Percentiles rank a stretch among this genome's conserved stretches.
Conservation (phyloP, 2,888 invertebrate genomes). For the Sarcophaga subvicina region DNA sequence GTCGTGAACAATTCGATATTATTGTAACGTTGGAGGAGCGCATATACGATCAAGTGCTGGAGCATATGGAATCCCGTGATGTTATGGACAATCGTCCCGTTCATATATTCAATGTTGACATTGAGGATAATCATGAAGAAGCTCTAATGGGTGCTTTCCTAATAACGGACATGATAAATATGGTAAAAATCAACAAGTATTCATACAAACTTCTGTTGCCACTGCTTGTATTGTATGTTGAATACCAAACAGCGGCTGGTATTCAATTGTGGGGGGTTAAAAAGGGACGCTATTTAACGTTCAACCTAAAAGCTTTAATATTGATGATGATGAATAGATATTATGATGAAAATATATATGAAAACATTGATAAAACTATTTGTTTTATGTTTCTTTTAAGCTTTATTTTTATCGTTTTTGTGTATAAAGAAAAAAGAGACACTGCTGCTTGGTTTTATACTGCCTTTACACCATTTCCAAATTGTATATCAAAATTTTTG, state of each 20-base stretch:
- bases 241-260: conserved; percentile 22
- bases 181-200: conserved; percentile 83
- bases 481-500: background rate
- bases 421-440: background rate
- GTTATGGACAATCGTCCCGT: conserved; percentile 93
- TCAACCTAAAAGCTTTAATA: background rate
- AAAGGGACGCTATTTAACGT: background rate
- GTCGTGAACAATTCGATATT: conserved; percentile 95
- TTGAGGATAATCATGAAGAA: conserved; percentile 99
- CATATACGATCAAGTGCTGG: conserved; percentile 98
- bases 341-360: conserved; percentile 61
- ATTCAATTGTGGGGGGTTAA: conserved; percentile 10
- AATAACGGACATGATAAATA: conserved; percentile 96
- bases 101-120: conserved; percentile 98
- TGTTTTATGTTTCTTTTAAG: conserved; percentile 65
- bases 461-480: background rate
- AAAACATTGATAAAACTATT: conserved; percentile 64
- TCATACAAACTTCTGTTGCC: conserved; percentile 50
- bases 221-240: conserved; percentile 45
- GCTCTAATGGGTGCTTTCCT: conserved; percentile 99
- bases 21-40: conserved; percentile 98
- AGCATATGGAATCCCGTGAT: conserved; percentile 93
- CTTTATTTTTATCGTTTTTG: background rate
- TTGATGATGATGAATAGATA: conserved; percentile 51
- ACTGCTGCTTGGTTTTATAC: background rate